Evolutionary conservation across 2,888 invertebrate genomes (phyloP).

Genomic region (Eudemis profundana): DNA sequence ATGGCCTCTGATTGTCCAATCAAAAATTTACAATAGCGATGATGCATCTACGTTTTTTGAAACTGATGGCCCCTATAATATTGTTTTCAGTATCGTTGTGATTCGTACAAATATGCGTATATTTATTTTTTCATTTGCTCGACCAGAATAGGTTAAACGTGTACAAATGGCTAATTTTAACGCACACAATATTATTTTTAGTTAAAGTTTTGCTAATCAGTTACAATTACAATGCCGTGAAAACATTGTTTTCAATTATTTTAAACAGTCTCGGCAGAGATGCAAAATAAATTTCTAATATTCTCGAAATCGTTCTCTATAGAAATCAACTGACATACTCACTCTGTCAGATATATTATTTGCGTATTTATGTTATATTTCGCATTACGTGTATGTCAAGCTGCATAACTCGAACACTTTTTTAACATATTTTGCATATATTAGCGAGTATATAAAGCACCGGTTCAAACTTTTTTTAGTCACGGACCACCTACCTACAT

Average conservation of each 20-base stretch:
- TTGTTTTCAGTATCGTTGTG: slow-evolving; percentile 7
- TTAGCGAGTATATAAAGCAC: too few relatives aligned
- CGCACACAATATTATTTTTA: slow-evolving; percentile 6
- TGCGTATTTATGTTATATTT: too few relatives aligned
- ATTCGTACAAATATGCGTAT: slow-evolving; percentile 34
- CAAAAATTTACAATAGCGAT: background rate
- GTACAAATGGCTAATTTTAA: background rate
- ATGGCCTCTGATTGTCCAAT: slow-evolving; percentile 10
- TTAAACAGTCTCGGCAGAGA: too few relatives aligned
- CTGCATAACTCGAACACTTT: too few relatives aligned
- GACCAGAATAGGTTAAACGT: background rate
- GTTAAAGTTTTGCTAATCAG: background rate
- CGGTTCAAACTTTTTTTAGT: too few relatives aligned
- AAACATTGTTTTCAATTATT: background rate
- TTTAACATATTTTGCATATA: too few relatives aligned
- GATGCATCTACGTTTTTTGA: slow-evolving; percentile 34
- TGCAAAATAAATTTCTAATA: too few relatives aligned
- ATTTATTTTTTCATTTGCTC: slow-evolving; percentile 20
- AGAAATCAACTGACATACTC: too few relatives aligned
- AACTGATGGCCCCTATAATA: background rate
- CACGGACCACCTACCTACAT: too few relatives aligned
- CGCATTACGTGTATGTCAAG: too few relatives aligned
- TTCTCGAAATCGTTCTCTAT: too few relatives aligned
- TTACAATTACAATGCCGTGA: background rate
- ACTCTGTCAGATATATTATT: too few relatives aligned